These are phyloP conservation scores for Thomomys bottae DNA, from an alignment of 2,113 vertebrate genomes.

Conservation along the genomic window DNA sequence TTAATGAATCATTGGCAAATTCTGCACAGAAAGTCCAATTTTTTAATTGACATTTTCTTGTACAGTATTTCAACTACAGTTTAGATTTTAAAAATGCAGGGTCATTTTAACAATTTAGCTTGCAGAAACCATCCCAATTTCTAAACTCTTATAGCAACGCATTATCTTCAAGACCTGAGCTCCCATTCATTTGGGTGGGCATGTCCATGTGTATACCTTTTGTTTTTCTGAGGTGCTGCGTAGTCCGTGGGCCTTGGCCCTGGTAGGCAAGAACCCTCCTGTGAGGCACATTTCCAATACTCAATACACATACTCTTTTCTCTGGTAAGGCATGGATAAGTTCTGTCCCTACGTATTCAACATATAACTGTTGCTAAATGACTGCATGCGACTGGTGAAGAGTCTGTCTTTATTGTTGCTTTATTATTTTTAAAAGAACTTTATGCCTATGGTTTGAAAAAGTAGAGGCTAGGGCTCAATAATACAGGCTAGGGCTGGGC, in stretches of 20 bases:
- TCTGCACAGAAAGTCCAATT: background rate
- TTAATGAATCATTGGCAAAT: background rate
- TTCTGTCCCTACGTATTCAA: background rate
- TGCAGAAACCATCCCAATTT: background rate
- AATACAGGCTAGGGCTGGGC: background rate
- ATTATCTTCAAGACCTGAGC: background rate
- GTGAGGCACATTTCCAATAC: no score
- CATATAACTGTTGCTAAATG: background rate
- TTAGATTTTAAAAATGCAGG: background rate
- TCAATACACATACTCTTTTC: background rate
- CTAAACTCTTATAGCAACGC: background rate
- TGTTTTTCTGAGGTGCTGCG: no score
- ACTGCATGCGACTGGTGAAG: background rate
- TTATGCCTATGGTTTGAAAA: background rate
- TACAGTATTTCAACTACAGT: constrained; percentile 37
- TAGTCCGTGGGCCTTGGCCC: no score
- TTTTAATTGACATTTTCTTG: constrained; percentile 30
- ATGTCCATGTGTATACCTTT: background rate
- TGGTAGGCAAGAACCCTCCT: no score
- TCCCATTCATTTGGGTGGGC: background rate
- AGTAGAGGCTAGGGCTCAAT: background rate
- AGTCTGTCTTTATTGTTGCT: background rate
- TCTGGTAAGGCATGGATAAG: background rate
- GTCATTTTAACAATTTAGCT: background rate
- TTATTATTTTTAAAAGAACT: background rate